phyloP scores from a whole-genome alignment of 2,888 invertebrate species.

The Lordiphosa fenestrarum region DNA sequence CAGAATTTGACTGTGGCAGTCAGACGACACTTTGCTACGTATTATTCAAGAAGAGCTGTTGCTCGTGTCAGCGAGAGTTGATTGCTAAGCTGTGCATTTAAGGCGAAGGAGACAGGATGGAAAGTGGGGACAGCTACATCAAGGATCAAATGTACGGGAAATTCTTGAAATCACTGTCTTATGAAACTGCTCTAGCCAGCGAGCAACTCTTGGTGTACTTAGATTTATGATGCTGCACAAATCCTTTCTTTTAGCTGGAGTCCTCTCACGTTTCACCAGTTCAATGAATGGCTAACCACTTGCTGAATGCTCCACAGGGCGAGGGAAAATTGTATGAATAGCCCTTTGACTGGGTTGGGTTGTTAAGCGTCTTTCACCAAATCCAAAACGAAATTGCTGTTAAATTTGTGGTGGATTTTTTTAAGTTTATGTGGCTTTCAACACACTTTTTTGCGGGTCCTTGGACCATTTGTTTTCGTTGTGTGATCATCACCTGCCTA shows the following conservation, averaged over 20 bases:
- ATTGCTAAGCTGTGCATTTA: constrained; percentile 35
- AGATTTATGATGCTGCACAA: neutral
- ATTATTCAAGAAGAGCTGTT: constrained; percentile 50
- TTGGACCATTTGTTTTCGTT: constrained; percentile 31
- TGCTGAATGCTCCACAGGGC: constrained; percentile 18
- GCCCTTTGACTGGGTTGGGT: constrained; percentile 20
- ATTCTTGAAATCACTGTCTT: too few species aligned
- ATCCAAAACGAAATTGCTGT: constrained; percentile 3
- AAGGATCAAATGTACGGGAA: too few species aligned
- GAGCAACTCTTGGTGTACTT: too few species aligned
- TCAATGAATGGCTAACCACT: constrained; percentile 11
- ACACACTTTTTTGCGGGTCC: constrained; percentile 6
- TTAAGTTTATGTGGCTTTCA: constrained; percentile 16
- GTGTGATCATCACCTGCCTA: constrained; percentile 66
- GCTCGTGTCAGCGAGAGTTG: constrained; percentile 31
- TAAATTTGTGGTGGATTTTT: constrained; percentile 6
- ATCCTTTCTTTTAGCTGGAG: neutral
- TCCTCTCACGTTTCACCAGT: constrained; percentile 4
- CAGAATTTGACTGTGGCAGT: constrained; percentile 49
- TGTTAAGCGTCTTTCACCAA: constrained; percentile 5
- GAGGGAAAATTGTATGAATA: constrained; percentile 43
- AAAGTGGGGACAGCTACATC: too few species aligned
- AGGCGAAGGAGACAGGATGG: constrained; percentile 8
- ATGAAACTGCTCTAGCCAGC: too few species aligned
- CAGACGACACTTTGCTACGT: constrained; percentile 42